These are phyloP conservation scores for Epinephelus malabaricus DNA, from an alignment of 2,797 vertebrate species.

Conservation along the genomic window DNA sequence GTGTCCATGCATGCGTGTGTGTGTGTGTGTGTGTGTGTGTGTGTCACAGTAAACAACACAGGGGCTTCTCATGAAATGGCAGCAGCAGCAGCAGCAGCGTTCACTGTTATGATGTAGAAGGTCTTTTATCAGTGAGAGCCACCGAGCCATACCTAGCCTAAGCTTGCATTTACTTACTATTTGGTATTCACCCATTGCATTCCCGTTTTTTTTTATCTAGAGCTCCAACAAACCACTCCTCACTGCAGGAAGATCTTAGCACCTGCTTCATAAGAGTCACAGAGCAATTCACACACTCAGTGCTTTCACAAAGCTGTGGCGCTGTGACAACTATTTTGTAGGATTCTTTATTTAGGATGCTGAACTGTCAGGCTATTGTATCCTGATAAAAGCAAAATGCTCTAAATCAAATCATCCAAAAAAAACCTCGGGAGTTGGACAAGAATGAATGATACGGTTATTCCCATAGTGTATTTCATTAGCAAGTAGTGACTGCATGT, in stretches of 20 bases:
- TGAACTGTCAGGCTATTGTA: slow-evolving; percentile 12
- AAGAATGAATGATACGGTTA: too few relatives aligned
- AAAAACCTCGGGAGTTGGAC: neutral
- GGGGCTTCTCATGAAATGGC: neutral
- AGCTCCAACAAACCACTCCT: slow-evolving; percentile 17
- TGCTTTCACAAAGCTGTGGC: slow-evolving; percentile 2
- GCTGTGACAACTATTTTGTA: neutral
- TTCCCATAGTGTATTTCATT: neutral
- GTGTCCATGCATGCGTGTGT: neutral
- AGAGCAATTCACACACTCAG: slow-evolving; percentile 18
- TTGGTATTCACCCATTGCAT: slow-evolving; percentile 20
- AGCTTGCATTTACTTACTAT: slow-evolving; percentile 14
- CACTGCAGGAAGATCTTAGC: slow-evolving; percentile 32
- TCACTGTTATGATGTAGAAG: slow-evolving; percentile 7
- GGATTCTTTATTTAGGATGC: slow-evolving; percentile 18
- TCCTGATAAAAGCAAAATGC: neutral
- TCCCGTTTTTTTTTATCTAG: neutral
- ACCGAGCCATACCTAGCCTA: slow-evolving; percentile 4
- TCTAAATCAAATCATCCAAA: neutral
- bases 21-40: neutral
- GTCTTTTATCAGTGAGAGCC: slow-evolving; percentile 13
- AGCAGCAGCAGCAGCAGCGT: neutral
- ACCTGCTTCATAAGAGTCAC: slow-evolving; percentile 29
- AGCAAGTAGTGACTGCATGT: neutral
- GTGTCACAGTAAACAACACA: neutral